A percentile compares a stretch with the other conserved stretches of the same genome.
Conservation (phyloP, 2,888 invertebrate genomes). For the Gisinianus flammeolus region DNA sequence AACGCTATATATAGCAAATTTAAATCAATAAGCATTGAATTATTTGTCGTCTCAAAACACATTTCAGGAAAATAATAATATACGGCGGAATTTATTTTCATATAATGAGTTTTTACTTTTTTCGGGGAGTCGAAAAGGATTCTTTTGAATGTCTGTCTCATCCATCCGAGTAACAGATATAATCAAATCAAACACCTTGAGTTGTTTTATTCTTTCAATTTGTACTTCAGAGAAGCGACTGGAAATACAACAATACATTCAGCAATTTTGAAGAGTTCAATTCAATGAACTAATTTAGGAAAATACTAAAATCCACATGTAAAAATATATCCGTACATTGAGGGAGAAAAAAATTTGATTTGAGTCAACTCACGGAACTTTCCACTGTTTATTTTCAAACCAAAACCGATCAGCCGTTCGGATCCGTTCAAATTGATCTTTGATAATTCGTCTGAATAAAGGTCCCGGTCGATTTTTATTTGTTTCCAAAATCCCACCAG, state of each 20-base stretch:
- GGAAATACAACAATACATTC: slow-evolving; percentile 43
- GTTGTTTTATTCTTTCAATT: slow-evolving; percentile 62
- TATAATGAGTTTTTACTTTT: neutral
- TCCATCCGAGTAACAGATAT: slow-evolving; percentile 65
- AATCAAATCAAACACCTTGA: slow-evolving; percentile 65
- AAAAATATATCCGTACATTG: too few species aligned
- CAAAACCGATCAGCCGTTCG: slow-evolving; percentile 69
- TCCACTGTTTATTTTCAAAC: slow-evolving; percentile 65
- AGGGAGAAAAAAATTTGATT: neutral
- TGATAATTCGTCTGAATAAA: slow-evolving; percentile 65
- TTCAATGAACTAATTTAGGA: too few species aligned
- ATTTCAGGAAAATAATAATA: too few species aligned
- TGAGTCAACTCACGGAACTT: slow-evolving; percentile 40
- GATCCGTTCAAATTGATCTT: slow-evolving; percentile 67
- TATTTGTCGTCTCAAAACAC: too few species aligned
- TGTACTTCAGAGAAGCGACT: slow-evolving; percentile 65
- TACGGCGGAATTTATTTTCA: too few species aligned
- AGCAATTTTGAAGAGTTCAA: too few species aligned
- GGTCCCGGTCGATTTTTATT: slow-evolving; percentile 64
- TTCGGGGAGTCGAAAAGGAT: slow-evolving; percentile 64
- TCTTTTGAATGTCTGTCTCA: slow-evolving; percentile 63
- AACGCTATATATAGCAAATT: slow-evolving; percentile 17
- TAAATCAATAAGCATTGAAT: slow-evolving; percentile 12
- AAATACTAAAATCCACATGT: too few species aligned
- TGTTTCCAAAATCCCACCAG: slow-evolving; percentile 68